Conservation (phyloP, 2,113 vertebrate genomes). For the Dasyurus viverrinus region DNA sequence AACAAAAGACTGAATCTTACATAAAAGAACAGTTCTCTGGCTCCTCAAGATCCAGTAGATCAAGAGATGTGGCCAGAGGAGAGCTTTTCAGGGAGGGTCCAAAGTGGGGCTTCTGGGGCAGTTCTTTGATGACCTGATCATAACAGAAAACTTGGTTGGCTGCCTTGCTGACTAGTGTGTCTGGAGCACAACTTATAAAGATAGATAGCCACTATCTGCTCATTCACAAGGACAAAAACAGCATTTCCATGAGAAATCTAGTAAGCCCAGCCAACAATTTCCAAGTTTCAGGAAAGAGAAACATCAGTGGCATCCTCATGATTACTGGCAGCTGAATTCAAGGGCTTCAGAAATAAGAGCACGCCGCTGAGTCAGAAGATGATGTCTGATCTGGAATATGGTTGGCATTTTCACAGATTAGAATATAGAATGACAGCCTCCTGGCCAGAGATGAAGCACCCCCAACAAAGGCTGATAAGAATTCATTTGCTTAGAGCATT, state of each 20-base stretch:
- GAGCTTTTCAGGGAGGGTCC: neutral
- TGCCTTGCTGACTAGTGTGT: neutral
- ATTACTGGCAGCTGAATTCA: neutral
- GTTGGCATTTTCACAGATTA: neutral
- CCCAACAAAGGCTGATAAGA: neutral
- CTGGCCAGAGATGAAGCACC: neutral
- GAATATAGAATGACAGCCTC: neutral
- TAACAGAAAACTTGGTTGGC: neutral
- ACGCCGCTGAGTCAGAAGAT: neutral
- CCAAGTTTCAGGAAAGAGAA: neutral
- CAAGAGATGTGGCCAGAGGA: neutral
- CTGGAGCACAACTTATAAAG: neutral
- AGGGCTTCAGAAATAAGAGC: neutral
- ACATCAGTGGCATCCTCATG: neutral
- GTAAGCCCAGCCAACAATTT: neutral
- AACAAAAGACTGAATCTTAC: neutral
- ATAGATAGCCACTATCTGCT: neutral
- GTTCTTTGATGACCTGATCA: neutral
- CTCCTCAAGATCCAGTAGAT: neutral
- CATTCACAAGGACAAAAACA: neutral
- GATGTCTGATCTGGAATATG: neutral
- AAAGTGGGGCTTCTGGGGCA: neutral
- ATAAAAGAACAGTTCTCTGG: neutral
- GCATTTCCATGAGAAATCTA: neutral
- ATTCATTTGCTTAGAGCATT: neutral